A percentile compares a stretch with the other conserved stretches of the same genome.
These are phyloP conservation scores for Poeciliopsis prolifica DNA, from an alignment of 2,113 vertebrate genomes.

Conservation along the genomic window DNA sequence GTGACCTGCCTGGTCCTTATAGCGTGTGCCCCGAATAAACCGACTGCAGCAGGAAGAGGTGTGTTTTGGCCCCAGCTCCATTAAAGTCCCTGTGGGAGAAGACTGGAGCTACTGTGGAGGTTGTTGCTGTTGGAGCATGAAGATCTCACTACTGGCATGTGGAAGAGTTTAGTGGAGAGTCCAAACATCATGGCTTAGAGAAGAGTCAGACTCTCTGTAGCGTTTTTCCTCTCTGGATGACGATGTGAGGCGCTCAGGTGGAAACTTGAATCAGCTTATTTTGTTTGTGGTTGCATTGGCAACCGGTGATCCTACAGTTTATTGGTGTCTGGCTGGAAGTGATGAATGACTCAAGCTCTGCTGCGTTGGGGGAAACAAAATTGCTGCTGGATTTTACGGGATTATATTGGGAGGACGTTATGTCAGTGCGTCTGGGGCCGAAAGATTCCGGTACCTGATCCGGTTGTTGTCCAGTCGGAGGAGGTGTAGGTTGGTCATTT, in stretches of 20 bases:
- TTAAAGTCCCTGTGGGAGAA: background rate
- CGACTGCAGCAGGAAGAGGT: background rate
- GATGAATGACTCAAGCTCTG: slow-evolving; percentile 33
- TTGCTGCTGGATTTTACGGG: background rate
- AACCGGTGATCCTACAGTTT: slow-evolving; percentile 23
- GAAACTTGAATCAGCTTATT: slow-evolving; percentile 44
- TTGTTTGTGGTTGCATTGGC: slow-evolving; percentile 55
- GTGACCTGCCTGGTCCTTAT: too few relatives aligned
- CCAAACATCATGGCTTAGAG: background rate
- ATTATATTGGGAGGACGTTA: background rate
- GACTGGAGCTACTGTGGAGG: background rate
- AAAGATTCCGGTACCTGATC: slow-evolving; percentile 85
- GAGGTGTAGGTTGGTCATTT: slow-evolving; percentile 91
- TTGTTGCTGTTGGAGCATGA: background rate
- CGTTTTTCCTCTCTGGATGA: background rate
- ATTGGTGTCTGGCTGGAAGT: slow-evolving; percentile 22
- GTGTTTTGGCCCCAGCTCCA: background rate
- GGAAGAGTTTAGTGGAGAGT: background rate
- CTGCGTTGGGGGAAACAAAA: background rate
- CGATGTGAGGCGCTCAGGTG: slow-evolving; percentile 38
- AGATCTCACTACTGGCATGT: background rate
- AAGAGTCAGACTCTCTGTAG: background rate
- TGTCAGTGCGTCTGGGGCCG: background rate
- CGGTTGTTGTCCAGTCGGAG: slow-evolving; percentile 92
- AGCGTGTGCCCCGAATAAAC: too few relatives aligned